These are phyloP conservation scores for Panurus biarmicus DNA, from an alignment of 2,113 vertebrate species.

Conservation along the genomic window DNA sequence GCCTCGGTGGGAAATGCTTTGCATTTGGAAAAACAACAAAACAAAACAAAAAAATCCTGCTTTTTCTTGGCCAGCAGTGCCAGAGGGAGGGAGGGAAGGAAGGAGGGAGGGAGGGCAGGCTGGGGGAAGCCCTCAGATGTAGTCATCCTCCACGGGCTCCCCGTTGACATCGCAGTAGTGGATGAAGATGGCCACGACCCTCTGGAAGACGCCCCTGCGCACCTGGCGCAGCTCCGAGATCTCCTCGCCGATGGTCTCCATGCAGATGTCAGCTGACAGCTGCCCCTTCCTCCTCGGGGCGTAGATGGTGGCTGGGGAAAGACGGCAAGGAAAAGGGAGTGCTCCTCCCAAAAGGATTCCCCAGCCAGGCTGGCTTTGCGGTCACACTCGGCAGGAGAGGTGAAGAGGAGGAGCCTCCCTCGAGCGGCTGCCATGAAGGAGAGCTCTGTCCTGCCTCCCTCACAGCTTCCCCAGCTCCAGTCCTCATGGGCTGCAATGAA, in stretches of 20 bases:
- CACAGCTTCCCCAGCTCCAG: background rate
- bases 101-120: background rate
- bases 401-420: background rate
- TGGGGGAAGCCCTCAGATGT: conserved; percentile 74
- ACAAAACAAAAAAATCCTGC: background rate
- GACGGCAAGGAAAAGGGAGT: background rate
- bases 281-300: conserved; percentile 95
- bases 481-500: background rate
- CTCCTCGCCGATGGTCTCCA: conserved; percentile 98
- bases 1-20: background rate
- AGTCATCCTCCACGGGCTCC: conserved; percentile 93
- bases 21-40: background rate
- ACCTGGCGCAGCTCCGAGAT: conserved; percentile 93
- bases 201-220: conserved; percentile 86
- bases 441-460: background rate
- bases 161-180: conserved; percentile 96
- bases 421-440: rapidly evolving
- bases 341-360: background rate
- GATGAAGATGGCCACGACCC: conserved; percentile 93
- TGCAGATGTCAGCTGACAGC: conserved; percentile 94
- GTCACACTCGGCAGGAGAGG: background rate
- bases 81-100: background rate
- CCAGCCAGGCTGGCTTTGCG: background rate
- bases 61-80: conserved; percentile 18
- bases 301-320: conserved; percentile 87